These are phyloP conservation scores for Laticauda laticaudata DNA, from an alignment of 2,113 vertebrate genomes.

Conservation along the genomic window DNA sequence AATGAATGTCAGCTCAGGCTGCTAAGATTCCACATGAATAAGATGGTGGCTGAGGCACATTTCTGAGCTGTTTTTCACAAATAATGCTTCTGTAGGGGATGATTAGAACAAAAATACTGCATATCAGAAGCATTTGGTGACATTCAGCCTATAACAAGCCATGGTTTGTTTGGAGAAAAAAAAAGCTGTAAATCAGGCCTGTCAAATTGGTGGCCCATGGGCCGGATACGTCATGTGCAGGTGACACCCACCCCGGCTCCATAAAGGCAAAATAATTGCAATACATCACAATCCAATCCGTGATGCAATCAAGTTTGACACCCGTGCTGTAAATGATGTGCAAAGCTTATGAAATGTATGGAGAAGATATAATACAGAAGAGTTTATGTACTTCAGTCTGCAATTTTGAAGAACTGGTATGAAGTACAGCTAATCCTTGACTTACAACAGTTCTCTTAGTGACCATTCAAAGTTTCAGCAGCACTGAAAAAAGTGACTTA, in stretches of 20 bases:
- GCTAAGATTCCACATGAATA: constrained; percentile 11
- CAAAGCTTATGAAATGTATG: neutral
- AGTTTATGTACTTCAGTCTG: neutral
- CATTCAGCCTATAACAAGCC: neutral
- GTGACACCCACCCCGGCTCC: no score
- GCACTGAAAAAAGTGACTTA: no score
- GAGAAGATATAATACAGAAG: neutral
- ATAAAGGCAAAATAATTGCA: no score
- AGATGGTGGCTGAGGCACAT: constrained; percentile 34
- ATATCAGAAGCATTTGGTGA: neutral
- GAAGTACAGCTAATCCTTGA: neutral
- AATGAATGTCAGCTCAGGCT: neutral
- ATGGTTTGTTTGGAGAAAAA: neutral
- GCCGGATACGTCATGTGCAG: no score
- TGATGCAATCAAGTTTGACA: no score
- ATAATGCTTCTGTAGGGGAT: neutral
- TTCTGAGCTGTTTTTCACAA: constrained; percentile 10
- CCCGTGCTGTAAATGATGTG: neutral
- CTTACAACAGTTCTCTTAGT: no score
- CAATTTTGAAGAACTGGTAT: neutral
- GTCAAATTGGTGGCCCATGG: no score
- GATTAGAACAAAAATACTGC: neutral
- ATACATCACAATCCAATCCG: no score
- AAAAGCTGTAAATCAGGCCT: neutral
- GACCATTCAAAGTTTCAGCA: no score